These are phyloP conservation scores for Stigmatopora argus DNA, from an alignment of 2,113 vertebrate species.

Conservation along the genomic window DNA sequence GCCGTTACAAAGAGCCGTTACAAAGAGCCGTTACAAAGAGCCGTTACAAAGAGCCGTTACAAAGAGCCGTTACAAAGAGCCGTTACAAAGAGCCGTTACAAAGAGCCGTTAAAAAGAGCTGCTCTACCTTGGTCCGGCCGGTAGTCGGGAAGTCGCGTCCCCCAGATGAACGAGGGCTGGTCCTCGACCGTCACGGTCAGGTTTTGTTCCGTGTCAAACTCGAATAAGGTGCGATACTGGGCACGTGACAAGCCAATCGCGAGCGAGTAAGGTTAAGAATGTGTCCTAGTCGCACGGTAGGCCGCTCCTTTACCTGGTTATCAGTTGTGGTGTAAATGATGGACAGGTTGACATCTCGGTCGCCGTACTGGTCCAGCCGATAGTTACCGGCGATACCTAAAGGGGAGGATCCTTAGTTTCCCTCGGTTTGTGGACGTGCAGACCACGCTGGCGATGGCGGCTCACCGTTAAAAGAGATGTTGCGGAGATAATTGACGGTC, in stretches of 20 bases:
- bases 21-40: too few species aligned
- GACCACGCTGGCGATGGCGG: too few species aligned
- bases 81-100: too few species aligned
- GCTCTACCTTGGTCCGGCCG: conserved; percentile 37
- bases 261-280: too few species aligned
- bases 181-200: not conserved
- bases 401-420: not conserved
- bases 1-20: too few species aligned
- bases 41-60: too few species aligned
- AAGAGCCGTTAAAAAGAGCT: too few species aligned
- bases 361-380: conserved; percentile 78
- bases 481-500: conserved; percentile 72
- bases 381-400: conserved; percentile 76
- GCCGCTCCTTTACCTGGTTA: conserved; percentile 73
- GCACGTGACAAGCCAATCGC: not conserved
- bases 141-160: conserved; percentile 69
- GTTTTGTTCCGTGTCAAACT: conserved; percentile 74
- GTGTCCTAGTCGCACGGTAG: too few species aligned
- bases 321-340: conserved; percentile 75
- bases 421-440: not conserved
- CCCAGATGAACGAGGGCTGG: conserved; percentile 79
- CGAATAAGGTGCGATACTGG: conserved; percentile 76
- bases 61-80: too few species aligned
- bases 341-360: conserved; percentile 77
- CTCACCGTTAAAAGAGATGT: conserved; percentile 80